Evolutionary conservation across 2,888 invertebrate species (phyloP), one percentile per base, ranked within the genome.

Genomic region (Lysandra bellargus): DNA sequence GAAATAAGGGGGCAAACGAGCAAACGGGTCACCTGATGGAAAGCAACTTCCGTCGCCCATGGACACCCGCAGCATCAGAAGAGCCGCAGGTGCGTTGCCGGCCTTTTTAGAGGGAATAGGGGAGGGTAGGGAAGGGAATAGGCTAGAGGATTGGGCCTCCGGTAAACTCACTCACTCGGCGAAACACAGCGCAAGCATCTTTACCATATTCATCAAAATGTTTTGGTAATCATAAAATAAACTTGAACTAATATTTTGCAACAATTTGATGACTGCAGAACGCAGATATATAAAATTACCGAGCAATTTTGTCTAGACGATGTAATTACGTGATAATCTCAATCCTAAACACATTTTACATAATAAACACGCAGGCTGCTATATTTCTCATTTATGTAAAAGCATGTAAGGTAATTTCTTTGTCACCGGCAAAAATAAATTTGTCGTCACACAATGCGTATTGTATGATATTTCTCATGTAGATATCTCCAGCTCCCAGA

Each of bases 401-500:
- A 75, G 75, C 49, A 23, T 49, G 23, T 49, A 74, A 74, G 33
- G 30, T 17, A 76, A 76, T 76, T 76, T 76, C 76, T 76, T 76
- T 73, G 61, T 75, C 61, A 79, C 44, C 74, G 49, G 79, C 78
- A 81, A 78, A 81, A 64, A 57, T 77, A 81, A 78, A 44, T 78
- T 80, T 79, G 79, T 73, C 17, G 17, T 79, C 72, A 78, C 72
- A 82, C 83, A 83, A 83, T 81, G 81, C 78, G 79, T 81, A 82
- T 82, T 82, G 83, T 82, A 78, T 79, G 80, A 76, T 79, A 53
- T 79, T 78, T 83, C 79, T 84, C 85, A 84, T 80, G 81, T 83
- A 53, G 85, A 86, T 88, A 86, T 86, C 84, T 84, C 82, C 79
- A 84, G 84, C 85, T 87, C 87, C 86, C 85, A 86, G 84, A 84